Evolutionary conservation across 1,140 invertebrate species (phyloP).

Genomic region (Trachelipus rathkii): DNA sequence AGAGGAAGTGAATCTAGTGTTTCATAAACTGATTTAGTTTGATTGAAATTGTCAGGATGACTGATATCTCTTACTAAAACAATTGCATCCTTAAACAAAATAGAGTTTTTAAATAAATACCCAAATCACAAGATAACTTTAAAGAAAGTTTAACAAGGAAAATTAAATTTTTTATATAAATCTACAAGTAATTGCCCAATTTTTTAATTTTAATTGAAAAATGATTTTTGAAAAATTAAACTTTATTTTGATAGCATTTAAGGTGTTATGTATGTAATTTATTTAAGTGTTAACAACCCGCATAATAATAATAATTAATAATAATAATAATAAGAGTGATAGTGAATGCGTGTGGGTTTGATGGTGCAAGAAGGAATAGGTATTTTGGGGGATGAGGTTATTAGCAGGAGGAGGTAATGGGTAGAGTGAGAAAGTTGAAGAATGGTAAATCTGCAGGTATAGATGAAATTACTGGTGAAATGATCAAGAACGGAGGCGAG

Average conservation of each 20-base stretch:
- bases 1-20: slow-evolving; percentile 63
- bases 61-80: slow-evolving; percentile 78
- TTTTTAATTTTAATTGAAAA: background rate
- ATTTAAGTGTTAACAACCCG: no score
- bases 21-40: slow-evolving; percentile 65
- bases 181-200: background rate
- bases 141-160: background rate
- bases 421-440: no score
- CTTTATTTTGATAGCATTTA: background rate
- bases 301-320: no score
- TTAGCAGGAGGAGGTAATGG: no score
- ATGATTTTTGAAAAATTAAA: background rate
- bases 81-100: slow-evolving; percentile 61
- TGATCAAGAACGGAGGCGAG: no score
- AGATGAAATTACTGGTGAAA: no score
- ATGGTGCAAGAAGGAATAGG: no score
- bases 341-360: no score
- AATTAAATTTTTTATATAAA: background rate
- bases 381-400: no score
- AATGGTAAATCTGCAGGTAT: no score
- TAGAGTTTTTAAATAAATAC: background rate
- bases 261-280: no score
- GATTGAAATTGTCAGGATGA: slow-evolving; percentile 67
- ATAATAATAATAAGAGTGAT: no score
- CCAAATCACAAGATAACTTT: background rate